phyloP scores from a whole-genome alignment of 2,113 vertebrate genomes.

The Oncorhynchus tshawytscha region DNA sequence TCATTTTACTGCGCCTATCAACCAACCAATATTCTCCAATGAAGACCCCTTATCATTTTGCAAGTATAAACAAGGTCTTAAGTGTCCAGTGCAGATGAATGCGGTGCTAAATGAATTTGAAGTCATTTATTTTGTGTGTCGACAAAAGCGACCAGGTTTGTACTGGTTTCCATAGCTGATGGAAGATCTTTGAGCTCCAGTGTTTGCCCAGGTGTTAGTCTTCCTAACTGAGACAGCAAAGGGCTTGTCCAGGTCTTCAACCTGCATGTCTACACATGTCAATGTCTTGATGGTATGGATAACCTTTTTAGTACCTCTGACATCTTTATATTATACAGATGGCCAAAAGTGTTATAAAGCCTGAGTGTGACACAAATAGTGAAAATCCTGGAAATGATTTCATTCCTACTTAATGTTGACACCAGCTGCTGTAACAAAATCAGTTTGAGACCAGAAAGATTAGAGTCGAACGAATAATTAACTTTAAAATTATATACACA shows the following conservation, averaged over 20 bases:
- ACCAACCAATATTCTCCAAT: conserved; percentile 73
- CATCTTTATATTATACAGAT: conserved; percentile 31
- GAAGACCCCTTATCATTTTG: conserved; percentile 66
- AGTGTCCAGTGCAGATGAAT: conserved; percentile 71
- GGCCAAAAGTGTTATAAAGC: conserved; percentile 63
- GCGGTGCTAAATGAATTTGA: conserved; percentile 80
- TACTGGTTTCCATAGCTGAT: conserved; percentile 78
- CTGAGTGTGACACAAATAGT: no score
- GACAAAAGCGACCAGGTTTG: conserved; percentile 75
- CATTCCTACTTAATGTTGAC: not conserved
- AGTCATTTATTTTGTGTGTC: conserved; percentile 76
- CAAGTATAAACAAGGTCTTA: conserved; percentile 71
- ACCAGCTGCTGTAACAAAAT: conserved; percentile 32
- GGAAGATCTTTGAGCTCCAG: conserved; percentile 80
- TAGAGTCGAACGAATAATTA: conserved; percentile 33
- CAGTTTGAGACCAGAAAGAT: no score
- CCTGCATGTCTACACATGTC: conserved; percentile 62
- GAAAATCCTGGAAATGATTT: no score
- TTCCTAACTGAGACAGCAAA: conserved; percentile 67
- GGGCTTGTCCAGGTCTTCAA: conserved; percentile 70
- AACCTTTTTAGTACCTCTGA: not conserved
- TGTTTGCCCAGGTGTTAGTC: conserved; percentile 85
- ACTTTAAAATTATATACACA: conserved; percentile 37
- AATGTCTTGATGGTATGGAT: conserved; percentile 55
- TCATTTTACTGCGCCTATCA: conserved; percentile 64